Evolutionary conservation across 2,888 invertebrate genomes (phyloP).

Genomic region (Meghimatium bilineatum): DNA sequence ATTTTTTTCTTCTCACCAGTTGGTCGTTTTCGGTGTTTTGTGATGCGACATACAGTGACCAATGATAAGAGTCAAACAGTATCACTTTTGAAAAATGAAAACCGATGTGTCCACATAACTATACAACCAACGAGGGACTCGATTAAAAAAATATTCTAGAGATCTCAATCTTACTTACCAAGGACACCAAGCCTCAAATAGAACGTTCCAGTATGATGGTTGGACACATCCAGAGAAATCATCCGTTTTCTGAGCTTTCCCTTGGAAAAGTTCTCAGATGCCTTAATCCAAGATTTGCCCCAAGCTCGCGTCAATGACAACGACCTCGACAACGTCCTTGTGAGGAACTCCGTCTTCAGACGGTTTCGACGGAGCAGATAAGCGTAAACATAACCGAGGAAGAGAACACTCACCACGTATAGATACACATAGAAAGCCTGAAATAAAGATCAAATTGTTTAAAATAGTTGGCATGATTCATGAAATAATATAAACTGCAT

Average conservation of each 20-base stretch:
- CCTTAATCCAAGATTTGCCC: conserved; percentile 43
- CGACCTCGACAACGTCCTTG: conserved; percentile 48
- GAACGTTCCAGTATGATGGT: conserved; percentile 60
- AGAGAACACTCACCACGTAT: conserved; percentile 58
- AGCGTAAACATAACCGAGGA: conserved; percentile 60
- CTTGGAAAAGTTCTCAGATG: not conserved
- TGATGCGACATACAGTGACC: too few relatives aligned
- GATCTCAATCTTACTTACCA: conserved; percentile 50
- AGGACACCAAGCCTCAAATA: conserved; percentile 61
- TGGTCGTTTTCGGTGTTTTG: too few relatives aligned
- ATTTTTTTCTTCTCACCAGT: too few relatives aligned
- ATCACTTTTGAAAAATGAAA: too few relatives aligned
- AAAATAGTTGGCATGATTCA: too few relatives aligned
- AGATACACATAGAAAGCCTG: conserved; percentile 63
- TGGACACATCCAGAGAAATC: conserved; percentile 54
- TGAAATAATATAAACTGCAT: too few relatives aligned
- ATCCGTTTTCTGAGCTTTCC: conserved; percentile 47
- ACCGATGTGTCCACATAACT: not conserved
- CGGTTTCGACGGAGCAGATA: conserved; percentile 57
- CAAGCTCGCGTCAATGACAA: conserved; percentile 49
- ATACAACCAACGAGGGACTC: not conserved
- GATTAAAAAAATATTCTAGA: not conserved
- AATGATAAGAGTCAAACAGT: too few relatives aligned
- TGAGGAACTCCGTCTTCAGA: conserved; percentile 48
- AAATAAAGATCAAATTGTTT: too few relatives aligned